Evolutionary conservation across 1,140 invertebrate species (phyloP), one percentile per base, ranked within the genome.

Genomic region (Chrysoperla carnea): DNA sequence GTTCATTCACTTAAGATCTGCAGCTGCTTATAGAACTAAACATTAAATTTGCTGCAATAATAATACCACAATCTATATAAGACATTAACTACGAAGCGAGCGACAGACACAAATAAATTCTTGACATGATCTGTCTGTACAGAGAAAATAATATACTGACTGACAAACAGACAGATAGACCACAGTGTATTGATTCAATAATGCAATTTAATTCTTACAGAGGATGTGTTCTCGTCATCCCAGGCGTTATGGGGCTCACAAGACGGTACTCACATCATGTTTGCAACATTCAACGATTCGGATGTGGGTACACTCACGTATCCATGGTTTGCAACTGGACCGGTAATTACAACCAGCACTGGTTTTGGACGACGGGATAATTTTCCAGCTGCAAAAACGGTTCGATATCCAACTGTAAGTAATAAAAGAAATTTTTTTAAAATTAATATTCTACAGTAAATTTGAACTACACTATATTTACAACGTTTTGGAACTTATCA

Each of bases 201-300:
- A 23, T 42, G 5, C 39, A 37, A n/a, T 12, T 42, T 37, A 41
- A 23, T 35, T 43, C 41, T 63, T 63, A 31, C 67, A 81, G 82
- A 87, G 61, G 82, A 85, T 59, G 75, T 87, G 46, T 66, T 83
- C 49, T 73, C 77, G 42, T 67, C 67, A 39, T 69, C 78, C 8
- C 75, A 81, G 55, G 87, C 86, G 1, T 61, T 84, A 37, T 93
- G 89, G 88, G 78, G 83, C 40, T 89, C 86, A 33, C 63, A 68
- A 1, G 78, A 86, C 55, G 88, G 86, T 15, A 72, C 74, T 2
- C 76, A 78, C 50, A 68, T 96, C 14, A 68, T 89, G 52, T 94
- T 78, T 62, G 86, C 82, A 1, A 72, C 76, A 27, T 93, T 92
- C 64, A 87, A 96, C 64, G 90, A 94, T 59, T 76, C 75, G 7